These are phyloP conservation scores for Polypterus bichir DNA, from an alignment of 2,113 vertebrate genomes.

Conservation along the genomic window DNA sequence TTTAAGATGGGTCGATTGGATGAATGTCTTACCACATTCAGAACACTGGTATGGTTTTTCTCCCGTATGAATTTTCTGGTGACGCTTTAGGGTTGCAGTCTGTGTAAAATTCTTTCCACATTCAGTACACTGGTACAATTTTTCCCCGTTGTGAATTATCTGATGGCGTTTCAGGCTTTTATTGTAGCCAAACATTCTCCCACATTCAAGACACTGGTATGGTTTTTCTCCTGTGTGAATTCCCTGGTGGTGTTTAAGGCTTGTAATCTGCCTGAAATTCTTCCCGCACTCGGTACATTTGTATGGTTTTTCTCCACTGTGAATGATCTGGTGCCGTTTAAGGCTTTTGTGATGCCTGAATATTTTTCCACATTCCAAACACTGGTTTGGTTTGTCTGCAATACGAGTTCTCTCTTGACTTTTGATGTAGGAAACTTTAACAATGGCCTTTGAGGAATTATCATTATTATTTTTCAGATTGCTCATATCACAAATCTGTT, in stretches of 20 bases:
- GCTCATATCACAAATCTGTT: no score
- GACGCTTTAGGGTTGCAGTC: conserved; percentile 52
- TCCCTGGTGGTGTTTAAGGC: conserved; percentile 56
- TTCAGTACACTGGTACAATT: conserved; percentile 56
- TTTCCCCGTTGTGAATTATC: conserved; percentile 52
- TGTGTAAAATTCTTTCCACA: conserved; percentile 58
- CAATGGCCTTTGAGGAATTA: no score
- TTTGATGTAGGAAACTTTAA: no score
- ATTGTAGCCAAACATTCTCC: conserved; percentile 51
- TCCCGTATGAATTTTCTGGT: conserved; percentile 56
- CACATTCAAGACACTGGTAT: conserved; percentile 53
- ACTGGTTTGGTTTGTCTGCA: no score
- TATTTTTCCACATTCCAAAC: no score
- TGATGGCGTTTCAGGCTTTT: conserved; percentile 57
- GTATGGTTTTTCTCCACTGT: no score
- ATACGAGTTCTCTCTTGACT: no score
- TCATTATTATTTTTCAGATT: no score
- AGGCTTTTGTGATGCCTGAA: no score
- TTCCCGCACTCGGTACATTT: conserved; percentile 51
- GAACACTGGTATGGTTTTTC: conserved; percentile 56
- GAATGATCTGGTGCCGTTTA: no score
- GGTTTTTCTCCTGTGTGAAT: conserved; percentile 63
- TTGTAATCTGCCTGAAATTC: conserved; percentile 59
- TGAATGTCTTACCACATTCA: conserved; percentile 56
- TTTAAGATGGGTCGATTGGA: conserved; percentile 58